Evolutionary conservation across 30 jellyfish, hydroid and myxozoan species (phyloP).

Genomic region (Turritopsis rubra): DNA sequence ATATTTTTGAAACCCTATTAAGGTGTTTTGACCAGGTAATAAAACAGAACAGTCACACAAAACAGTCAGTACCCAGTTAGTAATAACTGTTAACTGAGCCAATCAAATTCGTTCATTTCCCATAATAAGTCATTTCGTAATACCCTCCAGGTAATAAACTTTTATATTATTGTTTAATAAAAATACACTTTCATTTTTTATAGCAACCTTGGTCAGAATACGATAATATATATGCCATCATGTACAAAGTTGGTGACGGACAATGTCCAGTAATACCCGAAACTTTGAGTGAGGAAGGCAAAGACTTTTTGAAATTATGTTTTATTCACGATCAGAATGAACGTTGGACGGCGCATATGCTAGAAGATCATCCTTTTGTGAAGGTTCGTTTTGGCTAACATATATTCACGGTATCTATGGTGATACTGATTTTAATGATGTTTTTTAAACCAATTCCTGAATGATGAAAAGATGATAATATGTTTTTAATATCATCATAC

Average conservation of each 20-base stretch:
- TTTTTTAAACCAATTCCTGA: neutral
- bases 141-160: too few species aligned
- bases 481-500: too few species aligned
- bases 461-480: too few species aligned
- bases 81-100: too few species aligned
- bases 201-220: constrained; percentile 89
- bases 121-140: too few species aligned
- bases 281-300: constrained; percentile 85
- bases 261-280: constrained; percentile 75
- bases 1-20: too few species aligned
- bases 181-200: too few species aligned
- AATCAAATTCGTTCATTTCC: too few species aligned
- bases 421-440: neutral
- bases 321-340: constrained; percentile 50
- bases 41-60: too few species aligned
- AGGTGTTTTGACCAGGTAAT: too few species aligned
- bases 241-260: constrained; percentile 82
- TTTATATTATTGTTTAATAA: too few species aligned
- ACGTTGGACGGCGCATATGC: constrained; percentile 79
- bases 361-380: constrained; percentile 79
- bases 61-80: too few species aligned
- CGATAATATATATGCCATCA: constrained; percentile 57
- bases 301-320: constrained; percentile 56
- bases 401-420: neutral
- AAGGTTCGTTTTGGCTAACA: constrained; percentile 34